A percentile compares a stretch with the other conserved stretches of the same genome.
phyloP scores from a whole-genome alignment of 2,888 invertebrate genomes.

The Nymphalis urticae region DNA sequence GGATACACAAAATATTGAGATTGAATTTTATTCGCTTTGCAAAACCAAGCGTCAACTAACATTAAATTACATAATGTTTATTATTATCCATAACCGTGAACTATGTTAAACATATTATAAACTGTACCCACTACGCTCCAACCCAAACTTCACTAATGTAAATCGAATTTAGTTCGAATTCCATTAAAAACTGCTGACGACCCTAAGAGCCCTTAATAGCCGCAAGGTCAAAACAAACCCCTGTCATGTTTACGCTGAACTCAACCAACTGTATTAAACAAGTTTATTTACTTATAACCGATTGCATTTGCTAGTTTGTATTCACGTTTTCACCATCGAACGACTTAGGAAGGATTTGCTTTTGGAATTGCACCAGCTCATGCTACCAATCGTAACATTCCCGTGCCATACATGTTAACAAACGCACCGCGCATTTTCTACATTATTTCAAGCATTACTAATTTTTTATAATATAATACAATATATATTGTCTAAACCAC shows the following conservation, averaged over 20 bases:
- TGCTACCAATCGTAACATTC: too few relatives aligned
- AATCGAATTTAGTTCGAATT: conserved; percentile 25
- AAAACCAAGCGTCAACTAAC: background rate
- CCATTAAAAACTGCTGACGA: conserved; percentile 31
- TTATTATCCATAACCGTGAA: conserved; percentile 14
- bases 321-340: background rate
- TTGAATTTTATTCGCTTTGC: background rate
- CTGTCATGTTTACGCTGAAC: conserved; percentile 15
- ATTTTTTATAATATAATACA: too few relatives aligned
- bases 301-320: conserved; percentile 14
- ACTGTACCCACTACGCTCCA: conserved; percentile 1
- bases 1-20: too few relatives aligned
- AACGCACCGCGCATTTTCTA: too few relatives aligned
- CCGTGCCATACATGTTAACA: too few relatives aligned
- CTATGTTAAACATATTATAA: conserved; percentile 12
- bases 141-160: conserved; percentile 15
- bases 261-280: conserved; percentile 16
- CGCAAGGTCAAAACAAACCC: conserved; percentile 10
- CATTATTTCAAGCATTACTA: too few relatives aligned
- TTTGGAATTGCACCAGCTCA: too few relatives aligned
- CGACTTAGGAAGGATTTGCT: background rate
- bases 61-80: conserved; percentile 1
- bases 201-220: conserved; percentile 13
- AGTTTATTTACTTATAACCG: conserved; percentile 9
- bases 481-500: too few relatives aligned